Base-by-base conservation (phyloP, 2,888 invertebrate species). In the Tiliacea citrago region DNA sequence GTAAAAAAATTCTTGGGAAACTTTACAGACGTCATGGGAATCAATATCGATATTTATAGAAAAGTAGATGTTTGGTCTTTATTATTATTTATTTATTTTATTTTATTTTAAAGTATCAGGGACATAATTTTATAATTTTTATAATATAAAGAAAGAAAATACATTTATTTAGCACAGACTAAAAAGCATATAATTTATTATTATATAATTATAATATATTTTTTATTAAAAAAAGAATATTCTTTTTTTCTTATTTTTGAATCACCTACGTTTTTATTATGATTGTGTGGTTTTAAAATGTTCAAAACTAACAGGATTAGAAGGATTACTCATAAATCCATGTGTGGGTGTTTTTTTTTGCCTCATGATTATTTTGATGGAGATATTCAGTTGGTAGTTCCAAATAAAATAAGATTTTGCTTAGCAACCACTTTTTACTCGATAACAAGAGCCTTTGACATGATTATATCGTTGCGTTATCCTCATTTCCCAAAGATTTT, bases 391-490 rank as follows among this genome's bases (percentile, higher is more conserved):
- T 29, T 29, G 21, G 13, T 21, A n/a, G 45, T 67, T 67, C 16
- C 12, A 58, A 63, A 65, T 53, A 66, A 65, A 73, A 73, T 81
- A n/a, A 66, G 51, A 55, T 61, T 61, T 74, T 62, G 71, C 68
- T 60, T 61, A 71, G 67, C 65, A 73, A 77, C 73, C 47, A 67
- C 7, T 45, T 71, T 73, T 68, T 61, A 49, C n/a, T 42, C 1
- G 49, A 42, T 49, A 6, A 24, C 18, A n/a, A 61, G 35, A 53
- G 49, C 18, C 57, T 70, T 68, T 65, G 55, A 55, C 47, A 67
- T 65, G 35, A 47, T 53, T 63, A n/a, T 47, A 39, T 47, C 8
- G 51, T 68, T 57, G 39, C 39, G 18, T 57, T 73, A 60, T 71
- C 57, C 35, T 68, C 16, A 71, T 73, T 51, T 49, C 53, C 47